Evolutionary conservation across 1,140 invertebrate genomes (phyloP).

Genomic region (Drosophila pectinifera): DNA sequence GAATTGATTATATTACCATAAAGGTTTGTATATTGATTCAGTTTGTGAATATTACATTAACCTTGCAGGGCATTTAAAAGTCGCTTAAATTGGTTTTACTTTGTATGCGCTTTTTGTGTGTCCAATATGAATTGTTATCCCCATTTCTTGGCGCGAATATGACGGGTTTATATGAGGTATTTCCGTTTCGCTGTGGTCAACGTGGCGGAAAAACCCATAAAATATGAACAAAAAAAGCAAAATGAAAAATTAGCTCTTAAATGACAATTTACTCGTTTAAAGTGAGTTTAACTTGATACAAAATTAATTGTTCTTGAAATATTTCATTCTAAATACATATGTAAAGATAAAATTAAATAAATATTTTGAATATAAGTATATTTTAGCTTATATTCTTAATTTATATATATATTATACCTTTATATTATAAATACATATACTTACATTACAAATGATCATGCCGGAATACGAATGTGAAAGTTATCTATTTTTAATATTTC

Average conservation of each 20-base stretch:
- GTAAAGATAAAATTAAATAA: too few species aligned
- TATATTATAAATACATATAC: too few species aligned
- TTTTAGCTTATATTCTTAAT: too few species aligned
- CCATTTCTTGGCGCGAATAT: conserved; percentile 36
- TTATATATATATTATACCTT: too few species aligned
- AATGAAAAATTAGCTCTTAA: conserved; percentile 13
- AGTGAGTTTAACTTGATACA: too few species aligned
- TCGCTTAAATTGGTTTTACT: conserved; percentile 8
- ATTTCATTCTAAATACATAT: too few species aligned
- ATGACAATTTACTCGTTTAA: not conserved
- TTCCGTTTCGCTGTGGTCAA: conserved; percentile 36
- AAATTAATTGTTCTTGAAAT: too few species aligned
- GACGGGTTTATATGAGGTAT: conserved; percentile 23
- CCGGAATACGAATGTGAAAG: too few species aligned
- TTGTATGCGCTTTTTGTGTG: not conserved
- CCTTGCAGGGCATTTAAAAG: conserved; percentile 21
- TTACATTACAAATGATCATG: too few species aligned
- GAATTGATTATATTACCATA: not conserved
- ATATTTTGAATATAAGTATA: too few species aligned
- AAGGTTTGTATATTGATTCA: too few species aligned
- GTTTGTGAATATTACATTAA: not conserved
- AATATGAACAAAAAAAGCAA: not conserved
- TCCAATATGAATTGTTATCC: conserved; percentile 30
- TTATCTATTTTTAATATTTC: too few species aligned
- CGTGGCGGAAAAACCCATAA: conserved; percentile 21